Evolutionary conservation across 2,113 vertebrate genomes (phyloP), one percentile per base, ranked within the genome.

Genomic region (Heterocephalus glaber): DNA sequence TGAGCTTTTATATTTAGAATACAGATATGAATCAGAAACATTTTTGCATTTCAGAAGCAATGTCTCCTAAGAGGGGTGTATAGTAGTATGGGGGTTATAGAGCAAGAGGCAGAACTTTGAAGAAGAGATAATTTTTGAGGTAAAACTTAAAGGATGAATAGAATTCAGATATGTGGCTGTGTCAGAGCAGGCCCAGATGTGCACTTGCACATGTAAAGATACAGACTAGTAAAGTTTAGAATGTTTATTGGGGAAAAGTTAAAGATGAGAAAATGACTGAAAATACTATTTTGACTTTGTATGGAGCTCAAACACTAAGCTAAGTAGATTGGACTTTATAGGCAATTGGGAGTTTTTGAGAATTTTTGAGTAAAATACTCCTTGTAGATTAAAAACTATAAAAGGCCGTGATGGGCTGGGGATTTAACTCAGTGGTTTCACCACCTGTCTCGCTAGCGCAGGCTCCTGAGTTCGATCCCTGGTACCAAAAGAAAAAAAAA

Each of bases 211-310:
- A 0, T 84, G 2, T n/a, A 70, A 61, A 58, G 41, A 65, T 47
- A 68, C 14, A 60, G 10, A 47, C 9, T 26, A 74, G 38, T 26
- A 44, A 89, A n/a, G 60, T 95, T 95, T 63, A 35, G 16, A 70
- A 63, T 94, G 80, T 52, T 44, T 76, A 7, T 17, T 84, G 54
- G 52, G 52, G 44, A 95, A 95, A n/a, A 90, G 47, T 89, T 84
- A 92, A 88, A 83, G 47, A n/a, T 86, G 66, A 90, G 58, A 95
- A 86, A 70, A 84, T 95, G 41, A 80, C 87, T 94, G 70, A 90
- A 80, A 96, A 58, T 92, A 56, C 3, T 33, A 70, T 90, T 74
- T 41, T 83, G 30, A 41, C 41, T 70, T 85, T n/a, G 65, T 41
- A 58, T 89, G 19, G 56, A 94, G 33, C 38, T 85, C 81, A 65